Conservation (phyloP, 2,113 vertebrate species). For the Todiramphus chloris region DNA sequence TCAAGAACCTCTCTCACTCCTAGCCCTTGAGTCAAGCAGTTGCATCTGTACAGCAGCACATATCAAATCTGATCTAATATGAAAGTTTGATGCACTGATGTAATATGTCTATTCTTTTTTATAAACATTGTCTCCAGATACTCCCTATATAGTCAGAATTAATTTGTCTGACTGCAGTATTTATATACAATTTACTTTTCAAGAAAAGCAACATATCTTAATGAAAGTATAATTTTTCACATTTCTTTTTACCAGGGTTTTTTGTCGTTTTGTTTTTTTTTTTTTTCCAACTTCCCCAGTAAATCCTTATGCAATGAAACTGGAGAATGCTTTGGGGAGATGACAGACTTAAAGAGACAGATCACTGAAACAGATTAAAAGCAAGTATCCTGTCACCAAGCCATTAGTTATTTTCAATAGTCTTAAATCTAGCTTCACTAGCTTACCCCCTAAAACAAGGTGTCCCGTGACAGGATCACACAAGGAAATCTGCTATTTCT, state of each 20-base stretch:
- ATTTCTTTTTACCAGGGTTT: neutral
- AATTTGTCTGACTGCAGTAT: neutral
- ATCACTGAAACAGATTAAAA: neutral
- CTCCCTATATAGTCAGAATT: neutral
- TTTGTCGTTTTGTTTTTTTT: neutral
- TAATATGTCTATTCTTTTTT: neutral
- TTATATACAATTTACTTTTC: neutral
- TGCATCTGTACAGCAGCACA: neutral
- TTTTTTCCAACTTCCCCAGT: neutral
- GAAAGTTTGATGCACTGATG: neutral
- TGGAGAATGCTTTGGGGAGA: neutral
- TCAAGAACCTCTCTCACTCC: neutral
- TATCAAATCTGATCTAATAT: neutral
- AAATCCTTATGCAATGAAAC: neutral
- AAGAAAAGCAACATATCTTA: neutral
- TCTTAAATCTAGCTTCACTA: neutral
- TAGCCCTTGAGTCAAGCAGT: neutral
- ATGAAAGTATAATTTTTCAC: neutral
- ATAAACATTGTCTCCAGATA: neutral
- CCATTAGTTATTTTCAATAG: neutral
- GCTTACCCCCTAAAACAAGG: neutral
- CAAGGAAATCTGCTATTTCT: neutral
- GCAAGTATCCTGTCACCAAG: neutral
- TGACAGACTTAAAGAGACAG: neutral
- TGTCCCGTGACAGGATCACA: neutral